A percentile compares a stretch with the other conserved stretches of the same genome.
Evolutionary conservation across 2,113 vertebrate genomes (phyloP).

Genomic region (Anolis carolinensis): DNA sequence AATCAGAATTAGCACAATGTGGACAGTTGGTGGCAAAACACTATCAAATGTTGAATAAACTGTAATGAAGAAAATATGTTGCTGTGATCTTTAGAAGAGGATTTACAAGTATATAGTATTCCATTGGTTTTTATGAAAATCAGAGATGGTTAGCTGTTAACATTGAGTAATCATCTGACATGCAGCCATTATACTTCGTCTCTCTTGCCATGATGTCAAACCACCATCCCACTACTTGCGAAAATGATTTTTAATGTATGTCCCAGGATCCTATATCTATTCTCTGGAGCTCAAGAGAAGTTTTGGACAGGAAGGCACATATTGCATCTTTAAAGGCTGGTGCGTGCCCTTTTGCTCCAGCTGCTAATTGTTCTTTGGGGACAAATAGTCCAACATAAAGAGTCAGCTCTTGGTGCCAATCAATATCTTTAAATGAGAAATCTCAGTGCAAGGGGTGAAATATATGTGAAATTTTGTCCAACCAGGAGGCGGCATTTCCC

Average conservation of each 20-base stretch:
- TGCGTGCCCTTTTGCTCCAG: conserved; percentile 59
- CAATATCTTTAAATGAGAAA: conserved; percentile 72
- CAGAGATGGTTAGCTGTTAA: not conserved
- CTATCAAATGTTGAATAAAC: not conserved
- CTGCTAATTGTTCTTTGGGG: conserved; percentile 58
- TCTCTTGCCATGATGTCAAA: not conserved
- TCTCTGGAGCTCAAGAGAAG: conserved; percentile 29
- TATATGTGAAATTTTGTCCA: conserved; percentile 69
- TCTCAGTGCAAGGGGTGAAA: conserved; percentile 73
- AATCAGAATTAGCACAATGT: not conserved
- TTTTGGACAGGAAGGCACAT: conserved; percentile 35
- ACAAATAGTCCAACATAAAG: conserved; percentile 65
- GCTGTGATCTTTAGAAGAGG: not conserved
- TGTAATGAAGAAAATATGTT: not conserved
- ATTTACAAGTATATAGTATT: not conserved
- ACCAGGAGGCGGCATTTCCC: conserved; percentile 62
- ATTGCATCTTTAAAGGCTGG: conserved; percentile 63
- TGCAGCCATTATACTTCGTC: conserved; percentile 19
- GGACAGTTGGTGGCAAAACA: not conserved
- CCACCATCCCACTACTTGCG: not conserved
- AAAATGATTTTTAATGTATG: not conserved
- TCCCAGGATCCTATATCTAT: conserved; percentile 29
- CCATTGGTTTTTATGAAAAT: not conserved
- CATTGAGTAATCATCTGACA: not conserved
- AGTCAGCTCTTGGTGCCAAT: conserved; percentile 66